Evolutionary conservation across 2,888 invertebrate genomes (phyloP).

Genomic region (Tachina lurida): DNA sequence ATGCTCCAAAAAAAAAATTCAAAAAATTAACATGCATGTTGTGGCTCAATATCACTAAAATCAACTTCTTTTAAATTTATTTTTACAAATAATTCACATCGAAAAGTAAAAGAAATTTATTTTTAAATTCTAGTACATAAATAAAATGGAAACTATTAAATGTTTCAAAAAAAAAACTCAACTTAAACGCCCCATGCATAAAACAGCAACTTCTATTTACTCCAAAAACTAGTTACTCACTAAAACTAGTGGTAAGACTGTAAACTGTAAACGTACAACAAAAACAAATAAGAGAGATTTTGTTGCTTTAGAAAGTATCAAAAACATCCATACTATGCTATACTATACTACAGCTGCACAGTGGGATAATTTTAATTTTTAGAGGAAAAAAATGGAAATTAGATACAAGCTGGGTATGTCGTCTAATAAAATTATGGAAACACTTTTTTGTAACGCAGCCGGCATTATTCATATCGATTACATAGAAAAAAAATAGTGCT

Average conservation of each 20-base stretch:
- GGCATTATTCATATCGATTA: too few species aligned
- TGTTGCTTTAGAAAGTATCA: constrained; percentile 45
- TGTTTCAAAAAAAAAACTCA: constrained; percentile 9
- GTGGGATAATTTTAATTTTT: not conserved
- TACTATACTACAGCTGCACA: constrained; percentile 9
- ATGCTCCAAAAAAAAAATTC: too few species aligned
- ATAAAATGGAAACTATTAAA: constrained; percentile 23
- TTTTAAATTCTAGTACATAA: not conserved
- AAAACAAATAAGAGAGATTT: constrained; percentile 15
- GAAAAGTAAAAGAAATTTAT: not conserved
- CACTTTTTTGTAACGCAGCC: too few species aligned
- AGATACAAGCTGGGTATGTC: too few species aligned
- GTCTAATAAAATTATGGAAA: too few species aligned
- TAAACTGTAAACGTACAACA: constrained; percentile 1
- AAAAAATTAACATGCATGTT: not conserved
- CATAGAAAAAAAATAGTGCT: too few species aligned
- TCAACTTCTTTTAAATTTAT: constrained; percentile 45
- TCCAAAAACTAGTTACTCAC: constrained; percentile 12
- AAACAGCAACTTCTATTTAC: constrained; percentile 11
- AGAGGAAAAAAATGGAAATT: too few species aligned
- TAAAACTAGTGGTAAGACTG: constrained; percentile 25
- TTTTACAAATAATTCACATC: not conserved
- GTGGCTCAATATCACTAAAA: constrained; percentile 21
- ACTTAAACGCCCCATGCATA: constrained; percentile 29
- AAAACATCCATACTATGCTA: constrained; percentile 36